Evolutionary conservation across 23 tunicate species (phyloP).

Genomic region (Trididemnum clinides): DNA sequence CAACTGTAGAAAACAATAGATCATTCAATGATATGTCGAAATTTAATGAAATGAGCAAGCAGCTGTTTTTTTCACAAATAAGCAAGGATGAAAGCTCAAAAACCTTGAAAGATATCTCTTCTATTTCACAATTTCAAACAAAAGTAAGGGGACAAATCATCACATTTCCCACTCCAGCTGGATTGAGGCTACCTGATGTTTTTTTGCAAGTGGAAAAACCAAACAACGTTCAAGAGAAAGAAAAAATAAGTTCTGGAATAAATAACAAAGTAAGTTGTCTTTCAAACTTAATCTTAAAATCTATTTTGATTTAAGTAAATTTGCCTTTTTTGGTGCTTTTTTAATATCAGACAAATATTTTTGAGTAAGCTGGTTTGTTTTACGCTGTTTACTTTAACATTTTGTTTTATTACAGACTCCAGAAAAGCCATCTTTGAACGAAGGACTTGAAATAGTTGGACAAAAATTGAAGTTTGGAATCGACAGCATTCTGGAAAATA

Average conservation of each 20-base stretch:
- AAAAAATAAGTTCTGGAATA: too few relatives aligned
- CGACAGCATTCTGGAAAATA: neutral
- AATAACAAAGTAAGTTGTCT: too few relatives aligned
- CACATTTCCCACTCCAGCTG: neutral
- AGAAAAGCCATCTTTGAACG: too few relatives aligned
- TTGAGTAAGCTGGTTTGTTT: too few relatives aligned
- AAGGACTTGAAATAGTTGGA: neutral
- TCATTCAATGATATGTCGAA: neutral
- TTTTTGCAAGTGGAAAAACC: slow-evolving; percentile 9
- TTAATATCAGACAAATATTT: too few relatives aligned
- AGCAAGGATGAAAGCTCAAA: neutral
- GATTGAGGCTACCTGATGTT: neutral
- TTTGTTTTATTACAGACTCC: too few relatives aligned
- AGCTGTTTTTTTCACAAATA: neutral
- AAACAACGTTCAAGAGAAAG: neutral
- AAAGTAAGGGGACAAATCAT: slow-evolving; percentile 17
- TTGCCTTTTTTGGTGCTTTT: too few relatives aligned
- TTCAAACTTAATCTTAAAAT: too few relatives aligned
- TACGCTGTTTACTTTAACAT: too few relatives aligned
- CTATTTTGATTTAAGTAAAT: too few relatives aligned
- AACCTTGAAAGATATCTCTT: neutral
- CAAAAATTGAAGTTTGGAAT: neutral
- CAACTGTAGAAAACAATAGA: neutral
- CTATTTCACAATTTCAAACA: neutral
- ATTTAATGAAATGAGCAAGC: neutral